Percentiles rank a stretch among this genome's conserved stretches.
Conservation (phyloP, 2,797 vertebrate species). For the Eleutherodactylus coqui region DNA sequence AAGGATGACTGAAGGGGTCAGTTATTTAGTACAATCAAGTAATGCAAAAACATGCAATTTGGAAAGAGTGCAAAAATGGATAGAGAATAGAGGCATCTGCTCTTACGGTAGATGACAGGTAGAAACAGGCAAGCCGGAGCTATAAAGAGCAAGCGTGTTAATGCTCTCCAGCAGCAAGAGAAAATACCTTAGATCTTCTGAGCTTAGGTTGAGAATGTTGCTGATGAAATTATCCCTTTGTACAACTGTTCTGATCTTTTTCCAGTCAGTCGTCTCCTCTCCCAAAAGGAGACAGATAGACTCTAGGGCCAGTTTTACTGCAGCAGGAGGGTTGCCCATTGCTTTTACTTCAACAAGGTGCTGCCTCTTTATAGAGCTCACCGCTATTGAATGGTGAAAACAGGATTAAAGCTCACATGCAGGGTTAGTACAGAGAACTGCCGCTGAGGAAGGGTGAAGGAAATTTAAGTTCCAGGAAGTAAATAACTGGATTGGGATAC, state of each 20-base stretch:
- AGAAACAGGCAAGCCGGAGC: neutral
- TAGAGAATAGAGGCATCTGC: neutral
- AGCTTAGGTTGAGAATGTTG: conserved; percentile 98
- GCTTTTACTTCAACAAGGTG: conserved; percentile 99
- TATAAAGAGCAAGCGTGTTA: neutral
- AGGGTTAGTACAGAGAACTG: conserved; percentile 42
- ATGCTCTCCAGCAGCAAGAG: conserved; percentile 15
- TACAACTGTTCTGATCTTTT: conserved; percentile 98
- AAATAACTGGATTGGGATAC: neutral
- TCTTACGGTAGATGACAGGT: neutral
- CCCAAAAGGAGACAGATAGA: conserved; percentile 97
- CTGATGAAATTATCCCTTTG: conserved; percentile 99
- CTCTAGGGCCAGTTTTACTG: conserved; percentile 96
- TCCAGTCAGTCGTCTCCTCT: conserved; percentile 99
- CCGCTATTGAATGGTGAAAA: conserved; percentile 81
- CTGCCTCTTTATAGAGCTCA: conserved; percentile 99
- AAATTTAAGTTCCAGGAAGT: conserved; percentile 51
- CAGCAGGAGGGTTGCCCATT: conserved; percentile 97
- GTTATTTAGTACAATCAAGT: neutral
- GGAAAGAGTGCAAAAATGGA: neutral
- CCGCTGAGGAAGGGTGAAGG: conserved; percentile 59
- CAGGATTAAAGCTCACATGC: conserved; percentile 29
- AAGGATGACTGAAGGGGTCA: neutral
- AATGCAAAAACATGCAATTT: neutral
- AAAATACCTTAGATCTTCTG: conserved; percentile 96